A percentile compares a stretch with the other conserved stretches of the same genome.
These are phyloP conservation scores for Spizaetus ornatus DNA, from an alignment of 2,113 vertebrate genomes.

Conservation along the genomic window DNA sequence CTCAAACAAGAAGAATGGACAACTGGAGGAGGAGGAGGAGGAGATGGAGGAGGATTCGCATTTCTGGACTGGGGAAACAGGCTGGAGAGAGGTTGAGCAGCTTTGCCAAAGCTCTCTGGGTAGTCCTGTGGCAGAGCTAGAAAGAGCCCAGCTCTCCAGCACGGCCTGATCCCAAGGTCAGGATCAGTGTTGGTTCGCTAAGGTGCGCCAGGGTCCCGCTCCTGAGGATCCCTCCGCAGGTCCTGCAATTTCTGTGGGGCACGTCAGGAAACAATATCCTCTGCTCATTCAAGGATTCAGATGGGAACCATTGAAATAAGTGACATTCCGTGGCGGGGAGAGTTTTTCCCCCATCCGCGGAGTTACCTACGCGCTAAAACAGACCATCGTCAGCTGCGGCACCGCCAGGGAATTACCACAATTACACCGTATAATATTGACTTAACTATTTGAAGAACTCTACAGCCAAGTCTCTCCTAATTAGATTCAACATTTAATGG, in stretches of 20 bases:
- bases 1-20: too few species aligned
- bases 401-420: not conserved
- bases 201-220: fast-evolving
- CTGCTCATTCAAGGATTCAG: not conserved
- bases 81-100: not conserved
- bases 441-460: constrained; percentile 57
- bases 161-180: not conserved
- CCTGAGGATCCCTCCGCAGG: not conserved
- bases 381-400: not conserved
- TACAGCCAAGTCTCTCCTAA: constrained; percentile 42
- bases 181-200: fast-evolving
- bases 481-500: constrained; percentile 44
- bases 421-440: constrained; percentile 30
- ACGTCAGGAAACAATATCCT: fast-evolving
- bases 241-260: not conserved
- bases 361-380: not conserved
- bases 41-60: not conserved
- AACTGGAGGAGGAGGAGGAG: not conserved
- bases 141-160: not conserved
- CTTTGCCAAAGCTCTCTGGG: not conserved
- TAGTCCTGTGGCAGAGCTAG: not conserved
- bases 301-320: not conserved
- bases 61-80: not conserved
- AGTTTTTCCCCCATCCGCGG: not conserved
- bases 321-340: not conserved